Conservation (phyloP, 2,797 vertebrate genomes). For the Pipistrellus kuhlii region DNA sequence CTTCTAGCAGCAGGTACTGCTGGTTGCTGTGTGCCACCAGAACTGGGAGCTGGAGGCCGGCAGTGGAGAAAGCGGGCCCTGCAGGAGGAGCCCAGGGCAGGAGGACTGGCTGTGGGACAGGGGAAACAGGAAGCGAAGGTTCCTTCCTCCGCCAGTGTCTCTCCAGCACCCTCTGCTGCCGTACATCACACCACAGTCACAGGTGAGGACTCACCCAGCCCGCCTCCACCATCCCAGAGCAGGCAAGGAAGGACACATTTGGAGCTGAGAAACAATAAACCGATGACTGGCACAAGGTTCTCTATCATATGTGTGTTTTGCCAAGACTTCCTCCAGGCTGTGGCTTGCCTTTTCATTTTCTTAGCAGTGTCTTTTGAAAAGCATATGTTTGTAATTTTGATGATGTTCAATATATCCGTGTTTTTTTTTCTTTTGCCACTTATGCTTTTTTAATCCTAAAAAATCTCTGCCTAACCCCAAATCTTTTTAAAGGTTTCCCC, state of each 20-base stretch:
- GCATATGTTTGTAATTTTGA: background rate
- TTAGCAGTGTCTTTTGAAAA: background rate
- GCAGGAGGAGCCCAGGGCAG: background rate
- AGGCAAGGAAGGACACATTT: background rate
- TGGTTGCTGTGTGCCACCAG: background rate
- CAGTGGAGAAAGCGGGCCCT: background rate
- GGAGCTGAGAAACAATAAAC: background rate
- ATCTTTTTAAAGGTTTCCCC: background rate
- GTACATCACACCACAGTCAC: background rate
- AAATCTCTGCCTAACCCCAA: background rate
- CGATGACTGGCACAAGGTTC: background rate
- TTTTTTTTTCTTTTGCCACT: background rate
- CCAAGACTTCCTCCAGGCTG: background rate
- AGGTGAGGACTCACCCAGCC: background rate
- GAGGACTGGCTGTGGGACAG: background rate
- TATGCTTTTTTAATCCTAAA: background rate
- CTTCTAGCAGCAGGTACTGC: background rate
- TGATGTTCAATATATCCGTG: background rate
- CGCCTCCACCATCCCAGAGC: background rate
- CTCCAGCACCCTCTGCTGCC: background rate
- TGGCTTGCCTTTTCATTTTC: conserved; percentile 14
- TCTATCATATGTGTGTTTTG: background rate
- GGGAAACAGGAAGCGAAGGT: background rate
- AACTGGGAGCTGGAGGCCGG: background rate
- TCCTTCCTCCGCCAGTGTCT: background rate